Conservation (phyloP, 2,888 invertebrate species). For the Nemotelus nigrinus region DNA sequence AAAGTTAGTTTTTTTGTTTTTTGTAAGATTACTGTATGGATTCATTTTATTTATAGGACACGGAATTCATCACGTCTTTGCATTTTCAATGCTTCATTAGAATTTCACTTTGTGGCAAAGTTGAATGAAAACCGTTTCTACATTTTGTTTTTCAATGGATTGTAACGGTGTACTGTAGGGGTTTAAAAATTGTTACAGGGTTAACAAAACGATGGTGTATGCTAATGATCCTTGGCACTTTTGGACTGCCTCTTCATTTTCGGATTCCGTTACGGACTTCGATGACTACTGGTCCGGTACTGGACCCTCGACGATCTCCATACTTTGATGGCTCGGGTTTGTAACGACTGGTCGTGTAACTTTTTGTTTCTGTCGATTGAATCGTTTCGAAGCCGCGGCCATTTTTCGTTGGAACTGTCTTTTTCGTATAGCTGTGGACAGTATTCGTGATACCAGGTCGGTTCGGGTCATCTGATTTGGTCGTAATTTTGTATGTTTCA, state of each 20-base stretch:
- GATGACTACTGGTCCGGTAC: constrained; percentile 70
- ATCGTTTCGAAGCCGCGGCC: constrained; percentile 75
- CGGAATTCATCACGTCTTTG: too few species aligned
- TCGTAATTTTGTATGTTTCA: constrained; percentile 76
- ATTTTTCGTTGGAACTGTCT: constrained; percentile 72
- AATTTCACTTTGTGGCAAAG: constrained; percentile 62
- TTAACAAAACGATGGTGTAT: constrained; percentile 11
- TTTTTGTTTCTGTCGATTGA: constrained; percentile 76
- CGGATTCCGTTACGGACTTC: constrained; percentile 67
- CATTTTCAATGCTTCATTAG: background rate
- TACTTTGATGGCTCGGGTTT: constrained; percentile 69
- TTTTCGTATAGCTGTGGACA: constrained; percentile 75
- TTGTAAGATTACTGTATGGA: constrained; percentile 15
- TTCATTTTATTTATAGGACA: background rate
- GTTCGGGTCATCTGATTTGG: constrained; percentile 73
- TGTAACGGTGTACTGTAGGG: background rate
- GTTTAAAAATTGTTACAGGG: background rate
- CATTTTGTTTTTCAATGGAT: background rate
- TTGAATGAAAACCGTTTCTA: constrained; percentile 62
- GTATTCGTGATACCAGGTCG: constrained; percentile 77
- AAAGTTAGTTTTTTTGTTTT: constrained; percentile 19
- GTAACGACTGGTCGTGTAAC: constrained; percentile 73
- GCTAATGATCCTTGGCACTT: constrained; percentile 26
- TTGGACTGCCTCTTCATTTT: constrained; percentile 40
- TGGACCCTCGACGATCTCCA: constrained; percentile 62